Conservation (phyloP, 1,140 invertebrate species). For the Penaeus japonicus region DNA sequence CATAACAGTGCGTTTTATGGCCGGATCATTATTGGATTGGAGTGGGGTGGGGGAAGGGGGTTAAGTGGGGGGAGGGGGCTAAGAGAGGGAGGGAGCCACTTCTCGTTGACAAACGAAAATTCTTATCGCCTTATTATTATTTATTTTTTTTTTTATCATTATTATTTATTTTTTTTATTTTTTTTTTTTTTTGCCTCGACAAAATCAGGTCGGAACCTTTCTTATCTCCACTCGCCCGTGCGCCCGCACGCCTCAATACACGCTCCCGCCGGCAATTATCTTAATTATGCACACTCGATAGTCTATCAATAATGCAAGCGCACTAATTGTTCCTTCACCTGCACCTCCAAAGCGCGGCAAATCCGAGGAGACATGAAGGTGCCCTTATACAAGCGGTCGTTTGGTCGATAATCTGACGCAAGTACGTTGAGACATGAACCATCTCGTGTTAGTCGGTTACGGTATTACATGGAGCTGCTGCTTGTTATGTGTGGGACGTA, state of each 20-base stretch:
- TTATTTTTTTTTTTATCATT: too few species aligned
- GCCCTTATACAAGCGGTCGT: background rate
- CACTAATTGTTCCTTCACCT: background rate
- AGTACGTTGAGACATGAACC: background rate
- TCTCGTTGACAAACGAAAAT: too few species aligned
- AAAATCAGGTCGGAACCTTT: too few species aligned
- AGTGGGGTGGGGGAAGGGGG: too few species aligned
- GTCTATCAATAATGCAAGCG: conserved; percentile 25
- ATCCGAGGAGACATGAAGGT: background rate
- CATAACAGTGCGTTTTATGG: too few species aligned
- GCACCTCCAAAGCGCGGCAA: background rate
- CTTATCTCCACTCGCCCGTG: background rate
- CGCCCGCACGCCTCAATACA: background rate
- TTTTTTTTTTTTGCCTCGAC: too few species aligned
- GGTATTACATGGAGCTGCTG: too few species aligned
- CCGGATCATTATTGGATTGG: too few species aligned
- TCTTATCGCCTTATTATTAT: too few species aligned
- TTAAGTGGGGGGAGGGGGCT: too few species aligned
- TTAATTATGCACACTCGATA: conserved; percentile 10
- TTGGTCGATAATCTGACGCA: background rate
- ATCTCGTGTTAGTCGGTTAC: background rate
- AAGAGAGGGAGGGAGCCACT: too few species aligned
- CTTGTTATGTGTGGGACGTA: background rate
- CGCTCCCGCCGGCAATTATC: conserved; percentile 8
- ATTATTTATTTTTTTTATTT: too few species aligned